Percentiles rank a stretch among this genome's conserved stretches.
These are phyloP conservation scores for Lysandra coridon DNA, from an alignment of 2,888 invertebrate genomes.

Conservation along the genomic window DNA sequence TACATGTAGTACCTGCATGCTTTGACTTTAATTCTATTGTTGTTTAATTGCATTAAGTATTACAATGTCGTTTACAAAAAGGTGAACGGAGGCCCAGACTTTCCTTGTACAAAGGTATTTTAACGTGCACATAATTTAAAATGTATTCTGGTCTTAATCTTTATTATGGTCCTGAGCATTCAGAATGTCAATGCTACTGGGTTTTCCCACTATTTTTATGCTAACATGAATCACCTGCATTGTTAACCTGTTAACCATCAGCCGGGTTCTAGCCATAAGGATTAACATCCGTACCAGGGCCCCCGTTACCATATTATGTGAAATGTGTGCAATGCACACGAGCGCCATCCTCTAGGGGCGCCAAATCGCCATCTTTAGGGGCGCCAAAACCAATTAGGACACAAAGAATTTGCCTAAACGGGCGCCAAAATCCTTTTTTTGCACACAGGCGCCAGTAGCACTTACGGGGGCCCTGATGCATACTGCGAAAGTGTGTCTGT, in stretches of 20 bases:
- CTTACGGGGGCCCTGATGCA: too few species aligned
- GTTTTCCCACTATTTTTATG: constrained; percentile 56
- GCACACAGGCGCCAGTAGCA: too few species aligned
- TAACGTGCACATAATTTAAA: constrained; percentile 10
- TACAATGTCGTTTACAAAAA: constrained; percentile 14
- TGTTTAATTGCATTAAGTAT: neutral
- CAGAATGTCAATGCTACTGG: constrained; percentile 64
- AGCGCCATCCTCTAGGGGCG: too few species aligned
- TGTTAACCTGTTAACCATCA: neutral
- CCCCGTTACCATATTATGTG: too few species aligned
- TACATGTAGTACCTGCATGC: neutral
- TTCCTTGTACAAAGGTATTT: constrained; percentile 29
- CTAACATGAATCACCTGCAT: constrained; percentile 40
- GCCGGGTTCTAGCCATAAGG: too few species aligned
- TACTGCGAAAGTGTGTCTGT: too few species aligned
- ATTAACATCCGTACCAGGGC: too few species aligned
- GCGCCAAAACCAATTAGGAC: too few species aligned
- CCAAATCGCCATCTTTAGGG: too few species aligned
- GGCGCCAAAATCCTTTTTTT: too few species aligned
- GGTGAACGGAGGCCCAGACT: neutral
- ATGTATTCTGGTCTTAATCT: constrained; percentile 43
- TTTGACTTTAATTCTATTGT: neutral
- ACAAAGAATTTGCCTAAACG: too few species aligned
- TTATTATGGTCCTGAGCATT: constrained; percentile 51
- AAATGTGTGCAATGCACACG: too few species aligned